phyloP scores from a whole-genome alignment of 2,113 vertebrate species.

The Xiphorhynchus elegans region DNA sequence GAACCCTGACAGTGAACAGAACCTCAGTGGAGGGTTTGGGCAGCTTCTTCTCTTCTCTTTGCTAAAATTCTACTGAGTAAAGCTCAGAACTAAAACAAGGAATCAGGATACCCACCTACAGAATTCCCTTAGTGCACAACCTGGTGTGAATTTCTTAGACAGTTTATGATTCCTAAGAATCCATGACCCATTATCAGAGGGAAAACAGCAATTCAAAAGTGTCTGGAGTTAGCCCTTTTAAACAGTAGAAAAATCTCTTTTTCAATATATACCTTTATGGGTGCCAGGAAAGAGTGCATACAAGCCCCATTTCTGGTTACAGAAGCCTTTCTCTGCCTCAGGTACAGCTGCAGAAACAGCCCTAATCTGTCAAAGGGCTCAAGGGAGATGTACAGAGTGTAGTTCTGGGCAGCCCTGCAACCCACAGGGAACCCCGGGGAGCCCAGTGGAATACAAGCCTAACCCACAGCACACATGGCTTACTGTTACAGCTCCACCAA shows the following conservation, averaged over 20 bases:
- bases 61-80: background rate
- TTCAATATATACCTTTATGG: background rate
- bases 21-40: background rate
- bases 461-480: background rate
- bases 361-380: background rate
- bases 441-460: background rate
- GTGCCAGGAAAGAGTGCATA: background rate
- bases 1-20: background rate
- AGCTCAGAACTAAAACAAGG: background rate
- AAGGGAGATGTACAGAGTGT: background rate
- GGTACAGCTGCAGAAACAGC: background rate
- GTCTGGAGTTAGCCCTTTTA: background rate
- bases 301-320: background rate
- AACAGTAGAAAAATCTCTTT: background rate
- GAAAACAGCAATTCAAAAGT: background rate
- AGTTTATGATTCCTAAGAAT: background rate
- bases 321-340: background rate
- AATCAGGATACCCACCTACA: background rate
- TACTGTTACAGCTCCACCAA: background rate
- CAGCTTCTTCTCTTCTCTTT: background rate
- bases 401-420: accelerated
- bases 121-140: background rate
- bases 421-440: background rate
- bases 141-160: background rate
- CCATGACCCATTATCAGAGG: background rate